Percentiles rank a stretch among this genome's conserved stretches.
Conservation (phyloP, 2,888 invertebrate genomes). For the Ryuthela nishihirai region DNA sequence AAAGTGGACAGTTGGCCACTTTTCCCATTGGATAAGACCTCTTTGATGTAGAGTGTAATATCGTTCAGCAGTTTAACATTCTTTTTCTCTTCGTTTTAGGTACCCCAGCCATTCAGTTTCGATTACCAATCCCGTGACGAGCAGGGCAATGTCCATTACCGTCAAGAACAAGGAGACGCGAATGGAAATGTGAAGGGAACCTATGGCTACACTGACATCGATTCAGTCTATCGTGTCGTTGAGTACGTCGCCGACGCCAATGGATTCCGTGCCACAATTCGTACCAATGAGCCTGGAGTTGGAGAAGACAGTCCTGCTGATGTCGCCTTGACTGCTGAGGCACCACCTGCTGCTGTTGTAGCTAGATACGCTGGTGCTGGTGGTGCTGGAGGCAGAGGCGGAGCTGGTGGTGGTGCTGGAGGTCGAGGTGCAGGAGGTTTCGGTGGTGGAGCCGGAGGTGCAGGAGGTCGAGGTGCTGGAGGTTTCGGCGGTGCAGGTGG, state of each 20-base stretch:
- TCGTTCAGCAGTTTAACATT: too few species aligned
- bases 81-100: too few species aligned
- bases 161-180: slow-evolving; percentile 19
- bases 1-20: too few species aligned
- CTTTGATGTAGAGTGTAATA: too few species aligned
- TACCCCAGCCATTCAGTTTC: slow-evolving; percentile 26
- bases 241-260: slow-evolving; percentile 24
- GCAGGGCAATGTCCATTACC: slow-evolving; percentile 23
- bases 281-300: slow-evolving; percentile 28
- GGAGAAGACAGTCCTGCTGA: slow-evolving; percentile 28
- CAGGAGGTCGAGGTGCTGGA: background rate
- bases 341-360: slow-evolving; percentile 22
- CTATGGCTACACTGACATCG: slow-evolving; percentile 26
- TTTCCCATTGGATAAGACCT: too few species aligned
- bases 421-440: slow-evolving; percentile 1
- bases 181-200: slow-evolving; percentile 12
- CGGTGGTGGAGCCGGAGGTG: too few species aligned
- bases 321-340: slow-evolving; percentile 18
- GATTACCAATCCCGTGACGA: slow-evolving; percentile 18
- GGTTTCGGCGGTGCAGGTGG: too few species aligned
- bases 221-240: slow-evolving; percentile 18
- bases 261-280: slow-evolving; percentile 26
- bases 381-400: background rate
- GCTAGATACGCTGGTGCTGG: slow-evolving; percentile 13
- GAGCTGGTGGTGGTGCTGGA: background rate